Evolutionary conservation across 2,797 vertebrate genomes (phyloP).

Genomic region (Mormyrops attenuatus): DNA sequence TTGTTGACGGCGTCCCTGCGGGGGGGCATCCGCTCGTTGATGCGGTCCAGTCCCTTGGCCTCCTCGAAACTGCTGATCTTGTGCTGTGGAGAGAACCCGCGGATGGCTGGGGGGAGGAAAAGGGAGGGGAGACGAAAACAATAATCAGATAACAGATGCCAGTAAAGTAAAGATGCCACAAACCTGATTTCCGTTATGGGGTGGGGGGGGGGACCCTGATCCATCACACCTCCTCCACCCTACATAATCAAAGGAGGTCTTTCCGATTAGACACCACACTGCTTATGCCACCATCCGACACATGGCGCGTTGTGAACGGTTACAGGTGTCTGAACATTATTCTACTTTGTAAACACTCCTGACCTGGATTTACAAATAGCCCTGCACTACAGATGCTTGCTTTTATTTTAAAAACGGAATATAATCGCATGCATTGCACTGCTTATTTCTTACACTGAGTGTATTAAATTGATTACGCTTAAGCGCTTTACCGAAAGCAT

Average conservation of each 20-base stretch:
- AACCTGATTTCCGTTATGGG: neutral
- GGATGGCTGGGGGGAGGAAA: conserved; percentile 57
- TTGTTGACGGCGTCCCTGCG: conserved; percentile 70
- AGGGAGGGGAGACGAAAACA: neutral
- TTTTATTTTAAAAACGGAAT: neutral
- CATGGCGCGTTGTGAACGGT: neutral
- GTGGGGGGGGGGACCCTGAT: neutral
- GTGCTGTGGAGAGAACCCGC: conserved; percentile 73
- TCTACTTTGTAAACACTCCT: neutral
- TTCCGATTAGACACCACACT: neutral
- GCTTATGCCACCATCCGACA: neutral
- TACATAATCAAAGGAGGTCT: neutral
- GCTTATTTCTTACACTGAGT: conserved; percentile 9
- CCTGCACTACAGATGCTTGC: neutral
- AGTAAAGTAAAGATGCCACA: neutral
- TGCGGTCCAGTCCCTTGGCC: conserved; percentile 73
- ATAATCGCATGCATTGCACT: conserved; percentile 3
- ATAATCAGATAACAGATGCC: neutral
- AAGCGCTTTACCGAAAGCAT: conserved; percentile 1
- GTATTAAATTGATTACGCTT: conserved; percentile 11
- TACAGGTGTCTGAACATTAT: neutral
- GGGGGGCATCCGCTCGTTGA: conserved; percentile 77
- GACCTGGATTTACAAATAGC: conserved; percentile 12
- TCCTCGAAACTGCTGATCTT: conserved; percentile 75
- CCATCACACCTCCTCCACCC: neutral